Percentiles rank a stretch among this genome's conserved stretches.
phyloP scores from a whole-genome alignment of 2,888 invertebrate species.

The Dromius quadrimaculatus region DNA sequence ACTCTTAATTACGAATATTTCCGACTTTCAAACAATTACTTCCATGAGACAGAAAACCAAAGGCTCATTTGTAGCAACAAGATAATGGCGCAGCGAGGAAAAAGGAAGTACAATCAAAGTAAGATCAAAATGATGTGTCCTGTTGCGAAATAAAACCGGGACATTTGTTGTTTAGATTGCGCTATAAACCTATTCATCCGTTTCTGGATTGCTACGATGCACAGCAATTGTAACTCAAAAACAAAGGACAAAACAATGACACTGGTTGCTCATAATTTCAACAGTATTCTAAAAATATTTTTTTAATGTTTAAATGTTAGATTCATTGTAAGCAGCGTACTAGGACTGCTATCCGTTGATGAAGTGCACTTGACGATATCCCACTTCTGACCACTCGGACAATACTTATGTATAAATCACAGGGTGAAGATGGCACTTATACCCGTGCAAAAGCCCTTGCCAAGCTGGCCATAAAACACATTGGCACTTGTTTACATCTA shows the following conservation, averaged over 20 bases:
- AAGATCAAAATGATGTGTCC: slow-evolving; percentile 7
- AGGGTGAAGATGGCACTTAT: too few species aligned
- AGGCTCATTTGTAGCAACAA: not conserved
- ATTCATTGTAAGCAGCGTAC: too few species aligned
- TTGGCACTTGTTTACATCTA: too few species aligned
- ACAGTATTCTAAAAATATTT: too few species aligned
- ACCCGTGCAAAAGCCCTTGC: too few species aligned
- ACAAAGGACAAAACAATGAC: slow-evolving; percentile 18
- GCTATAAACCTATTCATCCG: slow-evolving; percentile 16
- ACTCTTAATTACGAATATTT: not conserved
- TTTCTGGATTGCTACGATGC: slow-evolving; percentile 2
- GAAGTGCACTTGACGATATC: too few species aligned
- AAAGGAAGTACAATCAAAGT: slow-evolving; percentile 2
- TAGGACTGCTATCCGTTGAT: too few species aligned
- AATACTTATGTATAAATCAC: too few species aligned
- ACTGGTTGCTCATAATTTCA: slow-evolving; percentile 6
- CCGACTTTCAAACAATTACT: slow-evolving; percentile 6
- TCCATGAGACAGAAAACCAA: slow-evolving; percentile 8
- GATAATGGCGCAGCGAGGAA: not conserved
- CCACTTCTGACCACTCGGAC: too few species aligned
- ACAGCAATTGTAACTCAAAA: slow-evolving; percentile 12
- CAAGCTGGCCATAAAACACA: too few species aligned
- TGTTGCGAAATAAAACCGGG: slow-evolving; percentile 1
- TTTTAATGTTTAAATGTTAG: too few species aligned
- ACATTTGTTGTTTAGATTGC: slow-evolving; percentile 16